These are phyloP conservation scores for Neoniphon sammara DNA, from an alignment of 2,797 vertebrate species.

Conservation along the genomic window DNA sequence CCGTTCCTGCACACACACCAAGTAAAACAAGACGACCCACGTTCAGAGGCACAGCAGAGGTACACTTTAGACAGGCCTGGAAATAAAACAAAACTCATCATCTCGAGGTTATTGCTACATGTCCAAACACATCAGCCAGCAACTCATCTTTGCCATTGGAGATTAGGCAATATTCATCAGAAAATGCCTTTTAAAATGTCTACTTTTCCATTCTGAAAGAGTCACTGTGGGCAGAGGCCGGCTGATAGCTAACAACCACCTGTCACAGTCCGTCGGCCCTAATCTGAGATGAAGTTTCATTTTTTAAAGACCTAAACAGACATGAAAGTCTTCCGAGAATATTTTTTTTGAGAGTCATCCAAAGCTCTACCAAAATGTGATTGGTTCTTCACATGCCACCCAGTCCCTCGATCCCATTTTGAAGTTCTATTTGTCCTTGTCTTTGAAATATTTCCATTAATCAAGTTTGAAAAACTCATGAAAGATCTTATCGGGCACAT, in stretches of 20 bases:
- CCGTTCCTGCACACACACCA: no score
- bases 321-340: conserved; percentile 35
- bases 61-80: background rate
- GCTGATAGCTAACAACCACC: conserved; percentile 23
- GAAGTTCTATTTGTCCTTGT: conserved; percentile 46
- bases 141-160: background rate
- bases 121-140: background rate
- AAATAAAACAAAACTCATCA: background rate
- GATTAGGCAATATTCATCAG: background rate
- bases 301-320: conserved; percentile 38
- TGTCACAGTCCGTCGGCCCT: conserved; percentile 43
- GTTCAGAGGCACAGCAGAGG: background rate
- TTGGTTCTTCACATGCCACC: conserved; percentile 37
- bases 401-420: conserved; percentile 27
- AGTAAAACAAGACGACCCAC: background rate
- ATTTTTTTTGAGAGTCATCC: conserved; percentile 48
- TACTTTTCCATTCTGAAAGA: conserved; percentile 1
- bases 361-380: conserved; percentile 36
- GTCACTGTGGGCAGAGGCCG: background rate
- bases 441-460: conserved; percentile 60
- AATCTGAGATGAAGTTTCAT: conserved; percentile 47
- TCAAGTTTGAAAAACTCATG: conserved; percentile 47
- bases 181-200: background rate
- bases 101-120: background rate
- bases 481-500: conserved; percentile 29